phyloP scores from a whole-genome alignment of 2,797 vertebrate genomes.

The Petrocephalus schoutedeni region DNA sequence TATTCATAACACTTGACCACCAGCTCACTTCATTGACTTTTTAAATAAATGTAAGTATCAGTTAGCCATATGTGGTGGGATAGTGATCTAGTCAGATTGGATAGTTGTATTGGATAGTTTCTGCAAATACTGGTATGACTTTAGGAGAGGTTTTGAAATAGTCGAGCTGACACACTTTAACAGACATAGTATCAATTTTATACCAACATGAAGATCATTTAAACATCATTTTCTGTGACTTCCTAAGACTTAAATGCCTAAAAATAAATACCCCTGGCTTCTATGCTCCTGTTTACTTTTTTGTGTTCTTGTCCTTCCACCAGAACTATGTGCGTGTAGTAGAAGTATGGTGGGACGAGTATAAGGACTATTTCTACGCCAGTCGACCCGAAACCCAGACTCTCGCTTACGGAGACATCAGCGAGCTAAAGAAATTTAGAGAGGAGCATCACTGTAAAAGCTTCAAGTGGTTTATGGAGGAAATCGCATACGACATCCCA shows the following conservation, averaged over 20 bases:
- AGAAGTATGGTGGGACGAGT: conserved; percentile 98
- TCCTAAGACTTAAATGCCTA: background rate
- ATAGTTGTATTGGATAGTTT: background rate
- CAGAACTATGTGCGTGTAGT: conserved; percentile 98
- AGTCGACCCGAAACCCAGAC: conserved; percentile 93
- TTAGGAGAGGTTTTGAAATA: background rate
- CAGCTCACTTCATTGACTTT: background rate
- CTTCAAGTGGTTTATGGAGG: conserved; percentile 99
- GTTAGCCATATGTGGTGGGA: background rate
- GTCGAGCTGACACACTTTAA: background rate
- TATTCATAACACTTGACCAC: background rate
- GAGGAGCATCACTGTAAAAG: conserved; percentile 96
- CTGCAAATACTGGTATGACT: background rate
- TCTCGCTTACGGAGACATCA: conserved; percentile 86
- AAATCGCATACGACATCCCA: conserved; percentile 94
- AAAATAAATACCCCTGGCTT: background rate
- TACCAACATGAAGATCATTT: background rate
- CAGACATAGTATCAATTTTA: background rate
- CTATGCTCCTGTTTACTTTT: background rate
- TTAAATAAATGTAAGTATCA: background rate
- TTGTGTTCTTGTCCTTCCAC: background rate
- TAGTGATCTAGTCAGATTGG: background rate
- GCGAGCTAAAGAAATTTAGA: conserved; percentile 84
- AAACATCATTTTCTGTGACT: background rate
- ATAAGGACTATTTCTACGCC: conserved; percentile 96